Percentiles rank a stretch among this genome's conserved stretches.
Evolutionary conservation across 2,888 invertebrate genomes (phyloP).

Genomic region (Epirrhoe tristata): DNA sequence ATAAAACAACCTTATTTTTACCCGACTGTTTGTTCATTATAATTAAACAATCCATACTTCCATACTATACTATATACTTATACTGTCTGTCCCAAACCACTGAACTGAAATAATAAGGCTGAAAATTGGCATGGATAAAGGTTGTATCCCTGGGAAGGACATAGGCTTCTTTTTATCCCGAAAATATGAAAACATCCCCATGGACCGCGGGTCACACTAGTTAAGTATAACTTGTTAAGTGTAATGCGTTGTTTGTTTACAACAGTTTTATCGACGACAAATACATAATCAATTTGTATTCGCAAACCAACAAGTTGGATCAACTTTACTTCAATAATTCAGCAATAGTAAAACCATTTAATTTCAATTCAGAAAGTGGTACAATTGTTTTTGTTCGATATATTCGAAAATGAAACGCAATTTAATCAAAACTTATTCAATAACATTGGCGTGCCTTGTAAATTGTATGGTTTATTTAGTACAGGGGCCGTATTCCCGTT

Average conservation of each 20-base stretch:
- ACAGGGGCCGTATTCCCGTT: no score
- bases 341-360: constrained; percentile 16
- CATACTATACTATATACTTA: no score
- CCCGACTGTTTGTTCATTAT: not conserved
- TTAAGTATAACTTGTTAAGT: no score
- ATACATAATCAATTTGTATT: not conserved
- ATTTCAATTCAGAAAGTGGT: constrained; percentile 9
- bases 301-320: not conserved
- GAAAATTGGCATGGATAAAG: no score
- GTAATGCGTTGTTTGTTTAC: not conserved
- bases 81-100: no score
- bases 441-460: constrained; percentile 13
- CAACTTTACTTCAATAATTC: not conserved
- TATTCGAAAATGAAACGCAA: constrained; percentile 12
- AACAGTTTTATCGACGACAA: not conserved
- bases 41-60: no score
- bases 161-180: no score
- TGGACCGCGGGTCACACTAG: no score
- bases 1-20: not conserved
- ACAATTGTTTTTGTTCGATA: constrained; percentile 18
- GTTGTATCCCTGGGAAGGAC: no score
- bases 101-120: no score
- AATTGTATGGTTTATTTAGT: constrained; percentile 13
- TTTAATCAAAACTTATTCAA: constrained; percentile 27
- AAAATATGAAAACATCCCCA: no score